Evolutionary conservation across 2,113 vertebrate species (phyloP).

Genomic region (Loxodonta africana): DNA sequence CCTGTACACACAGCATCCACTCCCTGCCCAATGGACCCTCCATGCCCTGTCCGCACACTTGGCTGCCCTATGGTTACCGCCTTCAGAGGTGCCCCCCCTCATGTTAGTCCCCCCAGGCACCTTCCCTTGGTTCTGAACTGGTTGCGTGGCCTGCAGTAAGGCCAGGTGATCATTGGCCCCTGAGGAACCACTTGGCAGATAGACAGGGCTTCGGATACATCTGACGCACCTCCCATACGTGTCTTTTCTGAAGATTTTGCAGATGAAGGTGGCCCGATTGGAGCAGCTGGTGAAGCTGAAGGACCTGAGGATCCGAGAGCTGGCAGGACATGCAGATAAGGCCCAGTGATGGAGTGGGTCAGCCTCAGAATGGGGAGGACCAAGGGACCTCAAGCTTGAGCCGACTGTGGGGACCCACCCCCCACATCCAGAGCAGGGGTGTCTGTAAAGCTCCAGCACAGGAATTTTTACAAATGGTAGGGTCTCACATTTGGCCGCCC

Average conservation of each 20-base stretch:
- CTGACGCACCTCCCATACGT: too few species aligned
- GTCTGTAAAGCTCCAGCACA: not conserved
- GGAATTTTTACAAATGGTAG: not conserved
- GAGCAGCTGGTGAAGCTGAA: constrained; percentile 90
- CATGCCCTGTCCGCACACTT: not conserved
- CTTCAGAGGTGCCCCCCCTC: too few species aligned
- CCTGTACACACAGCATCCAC: too few species aligned
- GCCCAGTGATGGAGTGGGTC: constrained; percentile 75
- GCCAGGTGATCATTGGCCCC: not conserved
- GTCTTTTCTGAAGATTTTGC: constrained; percentile 86
- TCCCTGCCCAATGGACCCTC: too few species aligned
- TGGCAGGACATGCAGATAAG: constrained; percentile 83
- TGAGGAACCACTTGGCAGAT: not conserved
- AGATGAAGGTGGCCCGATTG: constrained; percentile 89
- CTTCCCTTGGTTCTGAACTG: not conserved
- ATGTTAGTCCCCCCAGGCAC: not conserved
- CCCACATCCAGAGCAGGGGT: not conserved
- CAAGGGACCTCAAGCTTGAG: too few species aligned
- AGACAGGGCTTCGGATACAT: rapidly evolving
- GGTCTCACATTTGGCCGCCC: too few species aligned
- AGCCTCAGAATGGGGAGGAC: too few species aligned
- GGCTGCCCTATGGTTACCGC: not conserved
- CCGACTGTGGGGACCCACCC: too few species aligned
- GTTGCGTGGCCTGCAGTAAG: rapidly evolving
- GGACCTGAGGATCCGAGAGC: constrained; percentile 87